Evolutionary conservation across 2,888 invertebrate species (phyloP), one percentile per base, ranked within the genome.

Genomic region (Drosophila mercatorum): DNA sequence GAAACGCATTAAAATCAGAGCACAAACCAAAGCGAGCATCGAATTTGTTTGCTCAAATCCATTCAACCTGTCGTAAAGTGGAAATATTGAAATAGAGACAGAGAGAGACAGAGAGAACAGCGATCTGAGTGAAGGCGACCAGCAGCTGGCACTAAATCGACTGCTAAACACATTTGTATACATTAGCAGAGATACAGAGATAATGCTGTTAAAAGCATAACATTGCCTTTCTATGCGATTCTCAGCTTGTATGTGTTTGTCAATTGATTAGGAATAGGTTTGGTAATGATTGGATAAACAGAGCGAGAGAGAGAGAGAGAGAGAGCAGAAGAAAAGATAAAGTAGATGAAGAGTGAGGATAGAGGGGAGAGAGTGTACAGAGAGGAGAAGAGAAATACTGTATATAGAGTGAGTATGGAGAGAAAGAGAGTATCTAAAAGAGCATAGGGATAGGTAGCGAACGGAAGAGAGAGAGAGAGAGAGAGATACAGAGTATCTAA

Each of bases 1-100:
- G 75, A 84, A 83, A 77, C 75, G 70, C 72, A 77, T 81, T 79
- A 83, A 79, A 81, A 78, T 76, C 76, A 82, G 72, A 66, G 46
- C 56, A 65, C 60, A 71, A 43, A 26, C 49, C 41, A 38, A 14
- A 52, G 38, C 36, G 17, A 52, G 22, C 36, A 53, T 22, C 22
- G 14, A 38, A 49, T 17, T 49, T 34, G 49, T 49, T 56, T 49
- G 56, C 47, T 53, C 60, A 47, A 11, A 28, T 11, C 17, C 14
- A 59, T 12, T 4, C 53, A 60, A 61, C 60, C 51, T 51, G 59
- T 31, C 43, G 31, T 14, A 4, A 22, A 47, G 14, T 17, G 10
- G 31, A 26, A 22, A 28, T 38, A 28, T 38, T 14, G 36, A 46
- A 17, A 6, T 5, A 34, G 31, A 17, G 53, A n/a, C 3, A 26